phyloP scores from a whole-genome alignment of 2,113 vertebrate species.

The Furnarius figulus region DNA sequence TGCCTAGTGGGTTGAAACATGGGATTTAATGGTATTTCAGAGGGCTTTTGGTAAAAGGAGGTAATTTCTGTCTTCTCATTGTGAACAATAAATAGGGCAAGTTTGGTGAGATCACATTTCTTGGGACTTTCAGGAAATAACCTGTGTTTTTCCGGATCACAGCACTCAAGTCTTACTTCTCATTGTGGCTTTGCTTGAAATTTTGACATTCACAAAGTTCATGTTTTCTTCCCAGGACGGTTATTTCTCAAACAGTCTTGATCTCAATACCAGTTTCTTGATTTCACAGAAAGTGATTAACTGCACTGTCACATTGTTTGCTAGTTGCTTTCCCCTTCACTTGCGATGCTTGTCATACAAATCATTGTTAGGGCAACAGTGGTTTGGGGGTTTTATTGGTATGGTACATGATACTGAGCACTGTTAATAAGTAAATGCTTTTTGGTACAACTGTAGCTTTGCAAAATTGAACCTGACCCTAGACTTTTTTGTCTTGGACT shows the following conservation, averaged over 20 bases:
- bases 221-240: background rate
- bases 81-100: background rate
- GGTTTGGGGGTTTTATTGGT: background rate
- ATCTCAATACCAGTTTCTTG: background rate
- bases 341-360: background rate
- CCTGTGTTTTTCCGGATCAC: background rate
- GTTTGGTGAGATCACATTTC: background rate
- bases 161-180: background rate
- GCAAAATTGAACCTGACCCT: background rate
- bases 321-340: background rate
- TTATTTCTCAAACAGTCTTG: background rate
- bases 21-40: background rate
- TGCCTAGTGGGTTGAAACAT: background rate
- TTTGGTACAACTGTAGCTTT: background rate
- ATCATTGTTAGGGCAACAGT: background rate
- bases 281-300: background rate
- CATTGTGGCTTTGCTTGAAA: background rate
- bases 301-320: background rate
- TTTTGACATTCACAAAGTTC: background rate
- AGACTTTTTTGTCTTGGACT: background rate
- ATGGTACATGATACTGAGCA: background rate
- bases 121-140: background rate
- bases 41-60: background rate
- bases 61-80: background rate
- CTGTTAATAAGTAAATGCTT: background rate